A percentile compares a stretch with the other conserved stretches of the same genome.
Evolutionary conservation across 2,888 invertebrate genomes (phyloP).

Genomic region (Tiphia femorata): DNA sequence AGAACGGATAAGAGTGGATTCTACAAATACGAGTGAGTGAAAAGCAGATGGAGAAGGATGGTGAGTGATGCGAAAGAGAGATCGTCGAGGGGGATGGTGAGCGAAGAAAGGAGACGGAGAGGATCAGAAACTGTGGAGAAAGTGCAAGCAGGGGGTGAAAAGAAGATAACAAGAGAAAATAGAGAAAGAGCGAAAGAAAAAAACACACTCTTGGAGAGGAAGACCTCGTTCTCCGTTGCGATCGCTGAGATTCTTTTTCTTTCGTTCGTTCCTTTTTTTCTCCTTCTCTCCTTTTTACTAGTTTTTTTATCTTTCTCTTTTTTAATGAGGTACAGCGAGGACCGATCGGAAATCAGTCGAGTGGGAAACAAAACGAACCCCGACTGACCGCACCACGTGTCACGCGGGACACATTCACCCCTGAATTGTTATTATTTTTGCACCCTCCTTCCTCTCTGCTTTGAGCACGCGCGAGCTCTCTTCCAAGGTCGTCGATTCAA

Average conservation of each 20-base stretch:
- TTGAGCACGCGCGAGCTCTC: conserved; percentile 6
- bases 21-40: not conserved
- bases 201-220: not conserved
- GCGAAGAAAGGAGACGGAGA: not conserved
- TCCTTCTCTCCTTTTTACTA: not conserved
- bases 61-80: not conserved
- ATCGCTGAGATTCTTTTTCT: conserved; percentile 3
- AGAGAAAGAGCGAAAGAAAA: conserved; percentile 1
- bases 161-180: too few species aligned
- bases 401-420: conserved; percentile 10
- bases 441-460: conserved; percentile 5
- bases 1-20: not conserved
- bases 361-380: not conserved
- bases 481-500: conserved; percentile 18
- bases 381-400: conserved; percentile 3
- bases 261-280: conserved; percentile 2
- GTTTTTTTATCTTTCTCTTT: conserved; percentile 6
- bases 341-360: conserved; percentile 40
- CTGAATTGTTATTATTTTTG: conserved; percentile 29
- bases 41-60: not conserved
- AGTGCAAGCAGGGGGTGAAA: too few species aligned
- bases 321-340: conserved; percentile 34
- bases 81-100: not conserved
- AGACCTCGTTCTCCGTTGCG: conserved; percentile 26
- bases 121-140: too few species aligned